These are phyloP conservation scores for Tragelaphus scriptus DNA, from an alignment of 2,113 vertebrate species.

Conservation along the genomic window DNA sequence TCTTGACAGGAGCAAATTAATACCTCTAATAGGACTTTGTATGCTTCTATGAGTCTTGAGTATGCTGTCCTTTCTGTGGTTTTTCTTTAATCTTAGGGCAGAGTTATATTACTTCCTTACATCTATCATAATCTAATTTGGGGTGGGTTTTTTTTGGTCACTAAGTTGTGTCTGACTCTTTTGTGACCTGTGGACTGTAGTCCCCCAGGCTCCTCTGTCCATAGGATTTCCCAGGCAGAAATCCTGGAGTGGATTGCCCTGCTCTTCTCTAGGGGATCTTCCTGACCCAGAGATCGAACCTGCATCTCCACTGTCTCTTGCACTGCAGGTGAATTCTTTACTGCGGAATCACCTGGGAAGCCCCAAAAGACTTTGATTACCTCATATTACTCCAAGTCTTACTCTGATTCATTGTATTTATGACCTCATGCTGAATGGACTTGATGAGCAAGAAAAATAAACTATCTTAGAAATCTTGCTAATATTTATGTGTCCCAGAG, in stretches of 20 bases:
- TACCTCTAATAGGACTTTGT: not conserved
- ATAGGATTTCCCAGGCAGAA: not conserved
- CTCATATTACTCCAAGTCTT: not conserved
- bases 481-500: not conserved
- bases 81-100: not conserved
- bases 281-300: not conserved
- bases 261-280: not conserved
- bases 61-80: not conserved
- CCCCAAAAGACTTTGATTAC: not conserved
- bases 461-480: not conserved
- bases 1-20: not conserved
- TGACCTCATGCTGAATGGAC: not conserved
- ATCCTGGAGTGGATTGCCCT: not conserved
- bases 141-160: not conserved
- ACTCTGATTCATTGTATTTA: not conserved
- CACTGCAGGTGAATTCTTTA: not conserved
- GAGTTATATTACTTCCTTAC: not conserved
- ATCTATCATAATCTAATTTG: not conserved
- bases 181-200: not conserved
- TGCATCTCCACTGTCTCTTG: not conserved
- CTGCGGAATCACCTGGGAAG: not conserved
- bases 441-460: not conserved
- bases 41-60: not conserved
- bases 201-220: not conserved
- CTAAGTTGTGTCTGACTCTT: not conserved